Evolutionary conservation across 2,797 vertebrate species (phyloP).

Genomic region (Xerus rutilus): DNA sequence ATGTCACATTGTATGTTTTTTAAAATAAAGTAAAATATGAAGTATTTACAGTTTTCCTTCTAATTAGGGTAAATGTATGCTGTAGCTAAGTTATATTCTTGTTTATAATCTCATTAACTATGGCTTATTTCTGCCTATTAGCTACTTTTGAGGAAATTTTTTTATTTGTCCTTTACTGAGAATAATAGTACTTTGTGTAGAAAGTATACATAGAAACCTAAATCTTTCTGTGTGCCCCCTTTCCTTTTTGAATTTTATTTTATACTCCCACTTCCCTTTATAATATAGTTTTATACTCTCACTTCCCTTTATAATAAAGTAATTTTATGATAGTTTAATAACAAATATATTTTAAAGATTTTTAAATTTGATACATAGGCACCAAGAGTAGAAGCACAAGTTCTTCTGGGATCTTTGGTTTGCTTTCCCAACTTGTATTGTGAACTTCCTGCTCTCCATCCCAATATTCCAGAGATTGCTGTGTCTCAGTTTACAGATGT

Average conservation of each 20-base stretch:
- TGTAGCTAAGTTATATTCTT: slow-evolving; percentile 41
- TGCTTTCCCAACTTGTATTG: slow-evolving; percentile 97
- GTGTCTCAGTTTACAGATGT: slow-evolving; percentile 97
- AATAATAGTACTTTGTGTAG: slow-evolving; percentile 26
- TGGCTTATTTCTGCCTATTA: slow-evolving; percentile 51
- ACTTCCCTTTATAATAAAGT: slow-evolving; percentile 36
- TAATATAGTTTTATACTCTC: background rate
- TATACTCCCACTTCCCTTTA: background rate
- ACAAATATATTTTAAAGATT: slow-evolving; percentile 58
- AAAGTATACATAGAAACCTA: slow-evolving; percentile 58
- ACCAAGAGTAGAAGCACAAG: slow-evolving; percentile 98
- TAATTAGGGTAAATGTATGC: slow-evolving; percentile 27
- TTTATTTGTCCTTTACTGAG: slow-evolving; percentile 26
- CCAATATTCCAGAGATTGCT: slow-evolving; percentile 94
- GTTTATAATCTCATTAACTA: background rate
- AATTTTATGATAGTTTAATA: slow-evolving; percentile 30
- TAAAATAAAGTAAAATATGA: slow-evolving; percentile 19
- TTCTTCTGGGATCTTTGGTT: slow-evolving; percentile 97
- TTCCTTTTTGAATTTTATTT: slow-evolving; percentile 56
- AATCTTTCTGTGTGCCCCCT: background rate
- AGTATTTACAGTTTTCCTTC: slow-evolving; percentile 34
- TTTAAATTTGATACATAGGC: slow-evolving; percentile 88
- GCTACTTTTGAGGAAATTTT: slow-evolving; percentile 24
- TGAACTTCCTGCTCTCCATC: slow-evolving; percentile 96
- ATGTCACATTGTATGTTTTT: slow-evolving; percentile 30